Base-by-base conservation (phyloP, 2,797 vertebrate genomes). In the Cossypha polioptera region DNA sequence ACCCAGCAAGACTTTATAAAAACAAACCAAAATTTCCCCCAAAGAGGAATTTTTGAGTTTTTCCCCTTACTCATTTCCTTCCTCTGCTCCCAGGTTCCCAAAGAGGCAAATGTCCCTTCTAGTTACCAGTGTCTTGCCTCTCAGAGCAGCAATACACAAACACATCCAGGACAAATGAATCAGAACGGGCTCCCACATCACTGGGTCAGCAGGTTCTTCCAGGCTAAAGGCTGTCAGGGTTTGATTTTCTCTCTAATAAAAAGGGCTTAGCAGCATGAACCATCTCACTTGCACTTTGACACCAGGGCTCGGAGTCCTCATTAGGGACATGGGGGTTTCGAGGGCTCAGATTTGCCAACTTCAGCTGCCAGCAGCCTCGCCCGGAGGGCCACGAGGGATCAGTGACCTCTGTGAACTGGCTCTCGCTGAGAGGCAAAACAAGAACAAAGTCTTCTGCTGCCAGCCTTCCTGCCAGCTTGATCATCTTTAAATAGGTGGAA, bases 401-500 rank as follows among this genome's bases (percentile, higher is more conserved):
- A 90, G 47, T 3, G 79, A 96, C 95, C 95, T 94, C 87, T 61
- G 62, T 1, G 20, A 94, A 92, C 85, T 42, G 42, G 87, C 91
- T 94, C 95, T 92, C 0, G 22, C 95, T 91, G 95, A 96, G 94
- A 95, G 80, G 92, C 89, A 94, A 94, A 96, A 97, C 94, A 96
- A 96, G 91, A 92, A 97, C 95, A 96, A 97, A 96, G 89, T 92
- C 91, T 94, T 90, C 0, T 0, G 3, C 89, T 96, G 94, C 95
- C 94, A 95, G 96, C 89, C 79, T 97, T 96, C 95, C 95, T 96
- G 94, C 87, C 95, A 96, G 95, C 81, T 92, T 90, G 94, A 94
- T 96, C 92, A 84, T 95, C 96, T 95, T 95, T 95, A 94, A 97
- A 97, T 95, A 94, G 91, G 92, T 96, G 95, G 94, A 97, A 95